These are phyloP conservation scores for Turritopsis dohrnii DNA, from an alignment of 30 jellyfish, hydroid and myxozoan genomes.

Conservation along the genomic window DNA sequence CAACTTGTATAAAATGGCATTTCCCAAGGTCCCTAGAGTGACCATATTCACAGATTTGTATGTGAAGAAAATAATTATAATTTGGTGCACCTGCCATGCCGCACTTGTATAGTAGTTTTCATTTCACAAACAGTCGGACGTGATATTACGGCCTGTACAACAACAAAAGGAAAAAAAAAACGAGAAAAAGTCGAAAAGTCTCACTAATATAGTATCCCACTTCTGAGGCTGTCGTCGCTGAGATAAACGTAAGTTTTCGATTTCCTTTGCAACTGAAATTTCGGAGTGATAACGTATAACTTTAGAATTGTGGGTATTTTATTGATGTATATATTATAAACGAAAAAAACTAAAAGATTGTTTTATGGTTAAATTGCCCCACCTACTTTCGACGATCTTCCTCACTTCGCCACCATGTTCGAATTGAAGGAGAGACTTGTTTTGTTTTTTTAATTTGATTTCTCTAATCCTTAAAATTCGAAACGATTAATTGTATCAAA, in stretches of 20 bases:
- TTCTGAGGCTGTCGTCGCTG: no score
- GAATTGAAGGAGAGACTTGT: background rate
- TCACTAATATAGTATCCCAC: no score
- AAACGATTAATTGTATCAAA: background rate
- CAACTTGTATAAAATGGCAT: no score
- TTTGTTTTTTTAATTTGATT: no score
- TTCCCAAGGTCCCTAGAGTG: no score
- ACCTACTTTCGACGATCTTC: background rate
- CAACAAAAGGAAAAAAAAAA: no score
- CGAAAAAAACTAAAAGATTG: background rate
- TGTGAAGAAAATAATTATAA: no score
- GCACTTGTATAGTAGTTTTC: background rate
- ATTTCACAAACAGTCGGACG: background rate
- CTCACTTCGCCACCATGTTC: background rate
- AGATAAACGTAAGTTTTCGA: background rate
- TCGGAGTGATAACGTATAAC: background rate
- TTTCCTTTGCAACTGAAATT: background rate
- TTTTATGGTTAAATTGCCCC: background rate
- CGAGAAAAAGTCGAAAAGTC: background rate
- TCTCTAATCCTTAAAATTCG: no score
- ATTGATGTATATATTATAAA: background rate
- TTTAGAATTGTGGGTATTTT: background rate
- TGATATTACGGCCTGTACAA: background rate
- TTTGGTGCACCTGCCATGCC: background rate
- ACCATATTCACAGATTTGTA: no score